Conservation (phyloP, 2,113 vertebrate genomes). For the Synodontis membranacea region DNA sequence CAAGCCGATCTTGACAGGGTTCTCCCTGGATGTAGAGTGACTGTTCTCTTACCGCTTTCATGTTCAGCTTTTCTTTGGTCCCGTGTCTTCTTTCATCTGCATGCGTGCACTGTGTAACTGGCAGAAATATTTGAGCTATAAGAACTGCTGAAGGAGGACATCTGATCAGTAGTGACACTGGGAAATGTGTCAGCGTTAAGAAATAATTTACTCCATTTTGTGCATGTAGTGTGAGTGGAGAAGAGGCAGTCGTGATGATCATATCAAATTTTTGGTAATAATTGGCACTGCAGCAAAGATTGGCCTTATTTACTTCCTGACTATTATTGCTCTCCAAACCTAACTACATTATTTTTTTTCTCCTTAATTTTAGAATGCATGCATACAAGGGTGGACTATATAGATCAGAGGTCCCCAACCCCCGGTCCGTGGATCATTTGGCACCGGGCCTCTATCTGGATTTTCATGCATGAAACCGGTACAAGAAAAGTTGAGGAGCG, state of each 20-base stretch:
- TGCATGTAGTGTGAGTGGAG: neutral
- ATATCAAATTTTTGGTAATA: neutral
- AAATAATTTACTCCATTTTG: neutral
- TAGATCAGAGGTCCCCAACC: too few relatives aligned
- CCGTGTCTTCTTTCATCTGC: conserved; percentile 20
- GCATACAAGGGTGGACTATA: neutral
- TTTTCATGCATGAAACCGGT: too few relatives aligned
- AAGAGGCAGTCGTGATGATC: neutral
- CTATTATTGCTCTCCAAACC: neutral
- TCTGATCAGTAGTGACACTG: neutral
- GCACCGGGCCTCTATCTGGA: too few relatives aligned
- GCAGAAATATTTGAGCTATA: conserved; percentile 23
- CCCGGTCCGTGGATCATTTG: too few relatives aligned
- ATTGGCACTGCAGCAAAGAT: neutral
- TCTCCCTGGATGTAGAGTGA: conserved; percentile 9
- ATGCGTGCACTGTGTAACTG: neutral
- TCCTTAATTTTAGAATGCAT: neutral
- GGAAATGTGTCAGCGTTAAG: conserved; percentile 5
- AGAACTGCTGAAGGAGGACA: conserved; percentile 19
- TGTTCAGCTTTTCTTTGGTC: conserved; percentile 24
- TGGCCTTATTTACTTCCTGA: neutral
- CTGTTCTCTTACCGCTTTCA: conserved; percentile 23
- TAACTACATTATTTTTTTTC: neutral
- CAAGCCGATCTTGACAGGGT: neutral
- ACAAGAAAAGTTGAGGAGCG: too few relatives aligned